Conservation (phyloP, 2,113 vertebrate genomes). For the Hyaena hyaena region DNA sequence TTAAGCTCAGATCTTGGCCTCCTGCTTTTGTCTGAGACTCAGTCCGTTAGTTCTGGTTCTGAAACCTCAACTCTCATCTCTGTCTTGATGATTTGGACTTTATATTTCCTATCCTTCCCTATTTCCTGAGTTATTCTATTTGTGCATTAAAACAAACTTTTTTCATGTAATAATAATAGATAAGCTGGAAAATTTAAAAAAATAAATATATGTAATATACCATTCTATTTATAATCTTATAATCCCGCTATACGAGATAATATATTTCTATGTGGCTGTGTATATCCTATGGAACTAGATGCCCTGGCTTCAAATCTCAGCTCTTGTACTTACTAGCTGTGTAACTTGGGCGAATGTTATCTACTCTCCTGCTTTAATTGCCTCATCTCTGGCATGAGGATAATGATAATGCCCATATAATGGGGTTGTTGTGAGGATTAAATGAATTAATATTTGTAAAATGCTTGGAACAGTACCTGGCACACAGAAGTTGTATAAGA, state of each 20-base stretch:
- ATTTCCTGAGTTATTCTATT: background rate
- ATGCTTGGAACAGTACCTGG: background rate
- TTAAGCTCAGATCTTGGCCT: background rate
- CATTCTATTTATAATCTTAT: background rate
- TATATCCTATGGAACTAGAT: background rate
- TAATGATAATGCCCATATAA: background rate
- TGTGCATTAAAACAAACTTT: background rate
- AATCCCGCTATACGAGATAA: background rate
- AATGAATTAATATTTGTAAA: conserved; percentile 31
- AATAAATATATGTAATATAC: background rate
- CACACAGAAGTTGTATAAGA: background rate
- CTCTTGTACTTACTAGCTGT: background rate
- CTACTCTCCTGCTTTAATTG: background rate
- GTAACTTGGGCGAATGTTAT: background rate
- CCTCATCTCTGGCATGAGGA: background rate
- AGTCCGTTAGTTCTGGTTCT: background rate
- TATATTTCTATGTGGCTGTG: background rate
- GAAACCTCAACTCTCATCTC: background rate
- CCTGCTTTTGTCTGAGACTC: background rate
- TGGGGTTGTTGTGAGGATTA: background rate
- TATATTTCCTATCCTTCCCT: background rate
- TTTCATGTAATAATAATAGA: conserved; percentile 18
- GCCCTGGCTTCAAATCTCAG: background rate
- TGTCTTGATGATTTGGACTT: background rate
- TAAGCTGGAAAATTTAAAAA: conserved; percentile 32